Conservation (phyloP, 2,888 invertebrate species). For the Sinelater perroti region DNA sequence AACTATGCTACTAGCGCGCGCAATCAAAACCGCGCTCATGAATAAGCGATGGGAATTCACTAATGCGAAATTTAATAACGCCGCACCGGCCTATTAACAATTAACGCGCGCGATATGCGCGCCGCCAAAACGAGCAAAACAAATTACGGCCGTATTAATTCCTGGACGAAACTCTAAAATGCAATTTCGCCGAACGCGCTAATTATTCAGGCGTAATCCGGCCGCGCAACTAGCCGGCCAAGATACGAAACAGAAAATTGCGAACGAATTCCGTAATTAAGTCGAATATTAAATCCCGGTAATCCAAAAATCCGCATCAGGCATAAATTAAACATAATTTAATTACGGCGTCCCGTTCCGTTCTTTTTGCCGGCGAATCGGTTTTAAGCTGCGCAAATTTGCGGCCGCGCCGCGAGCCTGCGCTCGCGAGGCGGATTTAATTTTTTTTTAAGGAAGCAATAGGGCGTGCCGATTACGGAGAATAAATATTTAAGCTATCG, state of each 20-base stretch:
- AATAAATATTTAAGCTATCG: no score
- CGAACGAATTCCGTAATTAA: conserved; percentile 55
- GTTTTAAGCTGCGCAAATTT: conserved; percentile 23
- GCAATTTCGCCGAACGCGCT: conserved; percentile 41
- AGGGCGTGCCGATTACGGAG: no score
- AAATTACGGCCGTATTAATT: conserved; percentile 8
- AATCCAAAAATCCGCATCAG: conserved; percentile 56
- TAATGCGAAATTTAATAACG: no score
- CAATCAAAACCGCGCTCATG: no score
- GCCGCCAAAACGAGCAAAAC: background rate
- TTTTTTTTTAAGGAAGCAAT: no score
- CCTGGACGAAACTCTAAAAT: conserved; percentile 9
- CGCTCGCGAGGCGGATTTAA: no score
- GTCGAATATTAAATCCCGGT: conserved; percentile 55
- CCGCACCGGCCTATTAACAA: no score
- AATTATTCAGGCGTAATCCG: conserved; percentile 55
- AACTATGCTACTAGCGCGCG: no score
- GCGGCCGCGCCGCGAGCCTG: no score
- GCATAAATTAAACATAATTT: conserved; percentile 56
- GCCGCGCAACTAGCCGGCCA: conserved; percentile 52
- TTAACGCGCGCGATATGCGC: no score
- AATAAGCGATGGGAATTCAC: no score
- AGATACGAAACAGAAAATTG: conserved; percentile 49
- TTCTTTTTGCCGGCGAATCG: conserved; percentile 18
- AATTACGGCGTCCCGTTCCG: conserved; percentile 42